Conservation (phyloP, 2,797 vertebrate species). For the Alosa sapidissima region DNA sequence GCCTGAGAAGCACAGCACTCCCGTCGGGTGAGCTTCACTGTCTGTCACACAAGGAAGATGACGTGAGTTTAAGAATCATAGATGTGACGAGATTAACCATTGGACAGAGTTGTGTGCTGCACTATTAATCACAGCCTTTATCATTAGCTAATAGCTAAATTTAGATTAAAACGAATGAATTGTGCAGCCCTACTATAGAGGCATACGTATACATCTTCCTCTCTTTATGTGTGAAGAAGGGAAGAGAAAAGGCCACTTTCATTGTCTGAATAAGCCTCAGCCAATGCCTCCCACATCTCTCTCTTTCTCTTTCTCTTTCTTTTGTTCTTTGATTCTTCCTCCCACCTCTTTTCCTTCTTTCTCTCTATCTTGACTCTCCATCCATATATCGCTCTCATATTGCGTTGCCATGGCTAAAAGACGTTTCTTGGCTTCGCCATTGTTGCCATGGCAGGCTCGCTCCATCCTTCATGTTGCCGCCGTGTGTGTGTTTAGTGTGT, state of each 20-base stretch:
- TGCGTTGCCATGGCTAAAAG: constrained; percentile 13
- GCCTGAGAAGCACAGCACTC: no score
- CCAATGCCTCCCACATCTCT: neutral
- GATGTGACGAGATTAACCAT: neutral
- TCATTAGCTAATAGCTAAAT: no score
- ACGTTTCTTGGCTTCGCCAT: constrained; percentile 21
- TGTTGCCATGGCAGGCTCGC: constrained; percentile 45
- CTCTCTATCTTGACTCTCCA: neutral
- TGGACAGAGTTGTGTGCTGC: neutral
- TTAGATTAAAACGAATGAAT: no score
- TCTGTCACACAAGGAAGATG: no score
- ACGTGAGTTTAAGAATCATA: neutral
- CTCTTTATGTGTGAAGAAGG: neutral
- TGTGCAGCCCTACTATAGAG: no score
- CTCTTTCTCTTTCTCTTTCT: neutral
- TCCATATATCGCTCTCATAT: neutral
- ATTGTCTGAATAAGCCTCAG: neutral
- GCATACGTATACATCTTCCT: neutral
- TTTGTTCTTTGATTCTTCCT: neutral
- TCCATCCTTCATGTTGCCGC: neutral
- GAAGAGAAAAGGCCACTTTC: neutral
- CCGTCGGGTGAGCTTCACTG: no score
- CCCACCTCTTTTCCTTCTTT: no score
- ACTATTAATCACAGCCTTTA: no score
- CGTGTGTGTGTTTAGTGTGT: neutral